phyloP scores from a whole-genome alignment of 2,888 invertebrate genomes.

The Hedya salicella region DNA sequence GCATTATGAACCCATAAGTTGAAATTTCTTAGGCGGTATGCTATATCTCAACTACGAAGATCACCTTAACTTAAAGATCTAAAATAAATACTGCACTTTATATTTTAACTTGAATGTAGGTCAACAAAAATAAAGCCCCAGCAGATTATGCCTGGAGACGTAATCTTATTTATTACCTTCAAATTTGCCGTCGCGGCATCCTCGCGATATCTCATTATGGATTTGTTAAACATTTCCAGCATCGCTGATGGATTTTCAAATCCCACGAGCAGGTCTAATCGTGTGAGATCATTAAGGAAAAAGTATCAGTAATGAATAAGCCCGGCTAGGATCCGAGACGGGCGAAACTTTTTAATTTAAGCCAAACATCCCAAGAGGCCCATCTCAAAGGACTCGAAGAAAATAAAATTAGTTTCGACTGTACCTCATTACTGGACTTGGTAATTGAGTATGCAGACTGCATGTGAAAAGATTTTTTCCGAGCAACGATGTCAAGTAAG shows the following conservation, averaged over 20 bases:
- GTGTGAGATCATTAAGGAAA: conserved; percentile 68
- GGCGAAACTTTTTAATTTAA: conserved; percentile 76
- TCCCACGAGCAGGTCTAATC: conserved; percentile 58
- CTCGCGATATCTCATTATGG: conserved; percentile 53
- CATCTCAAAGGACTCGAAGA: conserved; percentile 66
- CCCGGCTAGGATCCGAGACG: conserved; percentile 59
- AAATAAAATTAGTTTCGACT: conserved; percentile 73
- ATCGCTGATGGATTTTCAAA: conserved; percentile 53
- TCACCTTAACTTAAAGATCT: background rate
- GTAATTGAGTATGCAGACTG: conserved; percentile 67
- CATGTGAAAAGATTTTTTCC: conserved; percentile 54
- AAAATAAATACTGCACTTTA: background rate
- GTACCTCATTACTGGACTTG: conserved; percentile 69
- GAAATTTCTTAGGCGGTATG: no score
- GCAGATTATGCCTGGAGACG: conserved; percentile 18
- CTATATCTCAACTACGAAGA: no score
- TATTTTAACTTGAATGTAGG: conserved; percentile 9
- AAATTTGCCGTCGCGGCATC: conserved; percentile 41
- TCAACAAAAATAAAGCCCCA: conserved; percentile 28
- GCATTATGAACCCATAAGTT: no score
- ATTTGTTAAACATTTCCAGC: conserved; percentile 47
- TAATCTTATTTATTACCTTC: conserved; percentile 41
- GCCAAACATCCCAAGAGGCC: conserved; percentile 69
- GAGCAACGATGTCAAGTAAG: conserved; percentile 48
- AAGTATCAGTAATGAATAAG: conserved; percentile 67